Evolutionary conservation across 2,113 vertebrate species (phyloP), one percentile per base, ranked within the genome.

Genomic region (Neodon shergylaensis): DNA sequence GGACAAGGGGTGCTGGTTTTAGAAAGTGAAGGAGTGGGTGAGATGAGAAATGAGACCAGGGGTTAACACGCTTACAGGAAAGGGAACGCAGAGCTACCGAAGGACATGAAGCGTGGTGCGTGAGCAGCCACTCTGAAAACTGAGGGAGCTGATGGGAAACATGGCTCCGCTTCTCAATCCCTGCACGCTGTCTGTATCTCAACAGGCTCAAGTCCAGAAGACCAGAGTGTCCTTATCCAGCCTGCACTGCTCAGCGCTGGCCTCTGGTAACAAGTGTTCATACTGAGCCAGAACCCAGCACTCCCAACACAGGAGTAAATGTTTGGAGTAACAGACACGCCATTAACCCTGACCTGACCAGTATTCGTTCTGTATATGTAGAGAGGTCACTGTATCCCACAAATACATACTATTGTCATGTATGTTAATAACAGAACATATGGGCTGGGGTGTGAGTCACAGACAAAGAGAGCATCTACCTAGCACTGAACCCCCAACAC

Each of bases 321-420:
- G 42, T 47, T 4, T 7, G 22, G 7, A 24, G 58, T 54, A 47
- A 77, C 11, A 7, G 54, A 16, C 31, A 31, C 2, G 44, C 72
- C n/a, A 33, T 3, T 3, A 13, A 54, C 19, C 72, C 36, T 26
- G 7, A 86, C 13, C 92, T 79, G 61, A 36, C 17, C 21, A 42
- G 44, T 39, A 19, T 11, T 78, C 0, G 0, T 0, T 33, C 36
- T 22, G 33, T 1, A 13, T 10, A 12, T 1, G 28, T 12, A 72
- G 2, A 22, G 13, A 28, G 12, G 39, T 13, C 11, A 39, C 28
- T 36, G 6, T 16, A 26, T 28, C 5, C 83, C 47, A 58, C 31
- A 44, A 10, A 47, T 5, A 28, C 7, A 22, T 3, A 70, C 1
- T 3, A 36, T 6, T 77, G 33, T 16, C 22, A 54, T 16, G n/a